These are phyloP conservation scores for Pteruthius melanotis DNA, from an alignment of 2,113 vertebrate species.

Conservation along the genomic window DNA sequence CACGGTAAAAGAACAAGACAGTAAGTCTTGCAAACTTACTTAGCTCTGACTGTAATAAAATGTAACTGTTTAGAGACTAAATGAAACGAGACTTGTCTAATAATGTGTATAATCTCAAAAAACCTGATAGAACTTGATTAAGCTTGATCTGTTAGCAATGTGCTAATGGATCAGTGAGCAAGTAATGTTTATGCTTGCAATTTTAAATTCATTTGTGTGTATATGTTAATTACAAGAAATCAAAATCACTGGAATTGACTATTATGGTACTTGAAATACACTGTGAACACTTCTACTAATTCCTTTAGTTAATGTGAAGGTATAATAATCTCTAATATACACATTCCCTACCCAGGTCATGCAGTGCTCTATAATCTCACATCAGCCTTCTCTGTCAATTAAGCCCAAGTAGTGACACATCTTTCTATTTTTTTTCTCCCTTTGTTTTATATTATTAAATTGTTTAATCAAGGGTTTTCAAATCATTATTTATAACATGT, in stretches of 20 bases:
- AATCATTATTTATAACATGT: not conserved
- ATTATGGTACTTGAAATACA: conserved; percentile 15
- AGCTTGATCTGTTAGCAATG: conserved; percentile 29
- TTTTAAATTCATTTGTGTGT: conserved; percentile 48
- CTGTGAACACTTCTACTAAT: not conserved
- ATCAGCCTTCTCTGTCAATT: not conserved
- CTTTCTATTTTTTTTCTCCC: not conserved
- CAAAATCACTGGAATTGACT: conserved; percentile 11
- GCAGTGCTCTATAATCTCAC: not conserved
- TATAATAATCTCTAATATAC: not conserved
- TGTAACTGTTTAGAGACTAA: conserved; percentile 34
- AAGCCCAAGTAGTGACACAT: not conserved
- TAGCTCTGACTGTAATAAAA: conserved; percentile 27
- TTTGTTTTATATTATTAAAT: not conserved
- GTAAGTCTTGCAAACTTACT: not conserved
- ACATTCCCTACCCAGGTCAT: not conserved
- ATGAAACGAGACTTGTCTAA: conserved; percentile 56
- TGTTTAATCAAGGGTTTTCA: not conserved
- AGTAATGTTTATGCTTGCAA: conserved; percentile 22
- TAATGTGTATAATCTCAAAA: conserved; percentile 64
- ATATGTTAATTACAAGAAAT: conserved; percentile 57
- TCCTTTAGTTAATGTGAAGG: not conserved
- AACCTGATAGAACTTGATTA: conserved; percentile 48
- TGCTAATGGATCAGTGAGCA: conserved; percentile 11
- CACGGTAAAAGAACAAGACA: not conserved